Conservation (phyloP, 2,888 invertebrate species). For the Chaetogeoica ovagalla region DNA sequence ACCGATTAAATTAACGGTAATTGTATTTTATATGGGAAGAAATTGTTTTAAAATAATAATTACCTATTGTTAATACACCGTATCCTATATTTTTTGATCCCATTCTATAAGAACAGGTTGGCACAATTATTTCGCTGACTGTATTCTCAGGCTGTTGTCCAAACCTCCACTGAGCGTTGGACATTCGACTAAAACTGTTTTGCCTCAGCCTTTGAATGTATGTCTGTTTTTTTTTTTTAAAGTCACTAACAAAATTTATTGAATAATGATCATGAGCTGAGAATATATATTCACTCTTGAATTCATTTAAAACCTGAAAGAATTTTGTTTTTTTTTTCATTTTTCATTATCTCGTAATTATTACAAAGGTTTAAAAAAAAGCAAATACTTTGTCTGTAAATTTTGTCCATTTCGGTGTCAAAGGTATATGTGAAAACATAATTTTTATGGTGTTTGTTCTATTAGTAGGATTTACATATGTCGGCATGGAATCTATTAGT, state of each 20-base stretch:
- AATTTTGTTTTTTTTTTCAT: slow-evolving; percentile 52
- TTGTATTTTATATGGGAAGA: background rate
- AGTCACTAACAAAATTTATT: slow-evolving; percentile 61
- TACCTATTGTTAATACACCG: slow-evolving; percentile 80
- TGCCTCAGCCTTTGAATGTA: slow-evolving; percentile 55
- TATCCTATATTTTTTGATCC: slow-evolving; percentile 84
- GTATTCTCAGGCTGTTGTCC: slow-evolving; percentile 59
- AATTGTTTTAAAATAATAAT: background rate
- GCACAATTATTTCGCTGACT: slow-evolving; percentile 80
- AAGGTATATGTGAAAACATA: slow-evolving; percentile 75
- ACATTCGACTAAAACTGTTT: slow-evolving; percentile 37
- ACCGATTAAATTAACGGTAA: background rate
- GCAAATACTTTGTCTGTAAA: slow-evolving; percentile 62
- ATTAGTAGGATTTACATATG: slow-evolving; percentile 53
- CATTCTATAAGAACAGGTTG: slow-evolving; percentile 96
- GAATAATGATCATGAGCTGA: slow-evolving; percentile 73
- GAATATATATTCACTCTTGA: slow-evolving; percentile 72
- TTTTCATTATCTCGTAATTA: background rate
- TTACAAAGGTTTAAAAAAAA: background rate
- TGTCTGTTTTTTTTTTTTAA: slow-evolving; percentile 56
- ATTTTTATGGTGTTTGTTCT: slow-evolving; percentile 61
- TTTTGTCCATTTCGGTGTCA: slow-evolving; percentile 63
- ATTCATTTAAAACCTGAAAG: slow-evolving; percentile 66
- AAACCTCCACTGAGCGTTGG: slow-evolving; percentile 55
- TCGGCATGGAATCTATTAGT: slow-evolving; percentile 44